Percentiles rank a stretch among this genome's conserved stretches.
Evolutionary conservation across 2,797 vertebrate species (phyloP).

Genomic region (Staurois parvus): DNA sequence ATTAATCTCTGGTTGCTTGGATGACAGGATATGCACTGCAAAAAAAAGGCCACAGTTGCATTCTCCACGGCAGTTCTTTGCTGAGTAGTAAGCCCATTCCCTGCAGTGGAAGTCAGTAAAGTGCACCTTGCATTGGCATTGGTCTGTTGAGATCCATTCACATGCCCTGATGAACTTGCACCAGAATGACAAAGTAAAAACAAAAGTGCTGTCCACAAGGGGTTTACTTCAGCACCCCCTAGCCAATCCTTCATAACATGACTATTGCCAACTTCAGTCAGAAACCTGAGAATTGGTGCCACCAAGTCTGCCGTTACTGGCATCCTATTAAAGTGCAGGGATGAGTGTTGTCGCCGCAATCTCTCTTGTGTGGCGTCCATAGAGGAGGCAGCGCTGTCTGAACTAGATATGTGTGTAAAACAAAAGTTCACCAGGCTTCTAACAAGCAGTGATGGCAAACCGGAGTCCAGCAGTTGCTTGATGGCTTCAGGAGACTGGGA

Average conservation of each 20-base stretch:
- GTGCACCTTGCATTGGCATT: slow-evolving; percentile 83
- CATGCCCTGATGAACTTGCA: slow-evolving; percentile 81
- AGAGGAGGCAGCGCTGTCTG: slow-evolving; percentile 84
- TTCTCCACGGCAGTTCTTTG: slow-evolving; percentile 97
- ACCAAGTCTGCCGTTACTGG: slow-evolving; percentile 91
- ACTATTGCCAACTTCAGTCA: slow-evolving; percentile 97
- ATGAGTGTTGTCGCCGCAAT: slow-evolving; percentile 83
- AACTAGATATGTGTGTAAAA: slow-evolving; percentile 86
- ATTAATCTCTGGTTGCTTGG: slow-evolving; percentile 98
- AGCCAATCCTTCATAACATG: slow-evolving; percentile 99
- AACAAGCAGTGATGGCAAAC: slow-evolving; percentile 92
- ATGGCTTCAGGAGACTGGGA: slow-evolving; percentile 97
- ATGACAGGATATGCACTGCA: slow-evolving; percentile 98
- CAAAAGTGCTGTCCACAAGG: slow-evolving; percentile 94
- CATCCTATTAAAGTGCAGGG: slow-evolving; percentile 80
- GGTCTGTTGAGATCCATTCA: slow-evolving; percentile 73
- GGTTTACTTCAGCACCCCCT: slow-evolving; percentile 96
- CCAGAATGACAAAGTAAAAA: slow-evolving; percentile 97
- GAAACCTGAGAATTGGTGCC: slow-evolving; percentile 92
- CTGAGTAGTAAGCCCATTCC: slow-evolving; percentile 90
- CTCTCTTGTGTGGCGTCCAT: slow-evolving; percentile 81
- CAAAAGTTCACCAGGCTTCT: slow-evolving; percentile 93
- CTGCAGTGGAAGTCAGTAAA: slow-evolving; percentile 78
- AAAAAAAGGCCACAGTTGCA: slow-evolving; percentile 95
- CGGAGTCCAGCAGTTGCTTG: slow-evolving; percentile 94